Evolutionary conservation across 2,797 vertebrate species (phyloP), one percentile per base, ranked within the genome.

Genomic region (Xyrichtys novacula): DNA sequence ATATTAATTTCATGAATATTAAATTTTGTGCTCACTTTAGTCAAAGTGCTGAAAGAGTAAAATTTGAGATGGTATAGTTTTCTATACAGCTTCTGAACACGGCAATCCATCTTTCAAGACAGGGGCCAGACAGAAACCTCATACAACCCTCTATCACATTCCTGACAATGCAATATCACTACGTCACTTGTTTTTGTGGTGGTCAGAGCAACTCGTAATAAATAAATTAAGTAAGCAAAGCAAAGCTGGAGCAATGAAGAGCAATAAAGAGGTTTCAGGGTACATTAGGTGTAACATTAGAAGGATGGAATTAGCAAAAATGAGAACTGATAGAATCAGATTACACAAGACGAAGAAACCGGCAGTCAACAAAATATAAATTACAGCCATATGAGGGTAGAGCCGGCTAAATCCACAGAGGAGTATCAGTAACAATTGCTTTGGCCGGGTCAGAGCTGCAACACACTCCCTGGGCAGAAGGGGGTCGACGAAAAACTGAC

Each of bases 331-430:
- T 73, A 57, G 85, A 93, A 90, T 93, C 88, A 85, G 71, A 89
- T 93, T 92, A 91, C 91, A 81, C 86, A 85, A 26, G 52, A 74
- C 84, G 49, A 74, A 85, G 81, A 92, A 91, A 86, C 69, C 36
- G 60, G 88, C 78, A 84, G 90, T 93, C 91, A 89, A 92, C 89
- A 93, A 92, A 93, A 93, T 92, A 93, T 91, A 91, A 93, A 95
- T 92, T 91, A 92, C 88, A 88, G 82, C 81, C 86, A 81, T 90
- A 80, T 80, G 84, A 89, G 88, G 78, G 64, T 48, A 74, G 83
- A 80, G 88, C 61, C 56, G 76, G 26, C 60, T 72, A 78, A 92
- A 92, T 88, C 83, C 93, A 88, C 93, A 86, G 90, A 93, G 93
- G 92, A 90, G 86, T 90, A 80, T 86, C 88, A 86, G 83, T 92